These are phyloP conservation scores for Scolopax mira DNA, from an alignment of 2,113 vertebrate species.

Conservation along the genomic window DNA sequence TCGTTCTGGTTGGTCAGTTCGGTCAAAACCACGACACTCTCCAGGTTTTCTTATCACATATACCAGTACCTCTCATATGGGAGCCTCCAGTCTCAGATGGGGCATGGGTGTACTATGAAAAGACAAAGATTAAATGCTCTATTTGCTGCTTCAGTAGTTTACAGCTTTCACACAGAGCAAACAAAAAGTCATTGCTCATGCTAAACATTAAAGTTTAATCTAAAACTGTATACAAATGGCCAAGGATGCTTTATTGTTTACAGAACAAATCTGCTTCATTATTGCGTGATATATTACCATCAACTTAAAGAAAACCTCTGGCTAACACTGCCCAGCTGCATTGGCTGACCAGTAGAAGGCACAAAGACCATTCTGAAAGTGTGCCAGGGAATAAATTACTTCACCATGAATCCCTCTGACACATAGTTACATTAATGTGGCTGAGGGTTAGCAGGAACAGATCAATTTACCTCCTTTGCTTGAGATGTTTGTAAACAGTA, in stretches of 20 bases:
- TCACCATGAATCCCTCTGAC: not conserved
- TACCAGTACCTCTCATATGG: not conserved
- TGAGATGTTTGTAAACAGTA: not conserved
- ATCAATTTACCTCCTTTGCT: not conserved
- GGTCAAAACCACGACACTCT: too few species aligned
- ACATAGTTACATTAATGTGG: not conserved
- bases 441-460: not conserved
- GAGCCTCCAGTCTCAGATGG: not conserved
- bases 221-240: not conserved
- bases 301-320: not conserved
- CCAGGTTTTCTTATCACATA: not conserved
- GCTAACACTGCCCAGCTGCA: not conserved
- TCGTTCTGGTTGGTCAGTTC: too few species aligned
- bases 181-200: not conserved
- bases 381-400: not conserved
- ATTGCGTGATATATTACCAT: not conserved
- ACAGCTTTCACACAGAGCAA: not conserved
- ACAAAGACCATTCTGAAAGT: not conserved
- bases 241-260: not conserved
- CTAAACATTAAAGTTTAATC: not conserved
- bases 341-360: not conserved
- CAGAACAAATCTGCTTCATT: not conserved
- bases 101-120: not conserved
- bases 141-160: conserved; percentile 4
- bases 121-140: not conserved